Percentiles rank a stretch among this genome's conserved stretches.
phyloP scores from a whole-genome alignment of 2,888 invertebrate species.

The Adineta ricciae region DNA sequence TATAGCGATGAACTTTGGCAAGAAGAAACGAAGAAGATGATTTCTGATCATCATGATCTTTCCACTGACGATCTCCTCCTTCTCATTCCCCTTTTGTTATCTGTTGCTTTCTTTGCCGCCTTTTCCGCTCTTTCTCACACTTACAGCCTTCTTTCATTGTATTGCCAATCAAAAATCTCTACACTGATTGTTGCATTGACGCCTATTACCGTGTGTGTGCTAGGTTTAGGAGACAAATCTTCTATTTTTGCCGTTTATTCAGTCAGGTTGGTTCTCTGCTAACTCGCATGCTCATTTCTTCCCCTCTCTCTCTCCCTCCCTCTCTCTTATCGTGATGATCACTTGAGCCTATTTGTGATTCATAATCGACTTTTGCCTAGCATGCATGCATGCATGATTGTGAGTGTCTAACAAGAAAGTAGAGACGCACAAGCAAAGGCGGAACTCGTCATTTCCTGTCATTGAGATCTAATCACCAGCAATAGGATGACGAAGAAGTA shows the following conservation, averaged over 20 bases:
- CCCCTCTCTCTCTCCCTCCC: background rate
- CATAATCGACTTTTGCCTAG: background rate
- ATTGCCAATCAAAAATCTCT: background rate
- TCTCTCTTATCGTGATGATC: background rate
- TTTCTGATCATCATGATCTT: background rate
- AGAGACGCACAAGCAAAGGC: background rate
- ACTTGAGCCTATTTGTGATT: slow-evolving; percentile 13
- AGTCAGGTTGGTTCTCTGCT: background rate
- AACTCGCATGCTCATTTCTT: background rate
- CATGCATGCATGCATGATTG: slow-evolving; percentile 3
- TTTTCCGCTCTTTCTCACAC: background rate
- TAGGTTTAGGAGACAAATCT: background rate
- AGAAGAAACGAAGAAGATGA: background rate
- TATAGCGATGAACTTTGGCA: background rate
- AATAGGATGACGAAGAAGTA: background rate
- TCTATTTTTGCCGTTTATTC: background rate
- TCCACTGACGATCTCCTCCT: background rate
- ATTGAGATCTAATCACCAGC: background rate
- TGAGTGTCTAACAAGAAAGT: background rate
- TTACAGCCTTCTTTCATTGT: background rate
- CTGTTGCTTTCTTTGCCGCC: background rate
- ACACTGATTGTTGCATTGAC: background rate
- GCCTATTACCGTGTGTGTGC: background rate
- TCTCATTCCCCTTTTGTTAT: background rate
- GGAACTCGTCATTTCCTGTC: slow-evolving; percentile 13